Evolutionary conservation across 2,888 invertebrate species (phyloP), one percentile per base, ranked within the genome.

Genomic region (Orchesellides sinensis): DNA sequence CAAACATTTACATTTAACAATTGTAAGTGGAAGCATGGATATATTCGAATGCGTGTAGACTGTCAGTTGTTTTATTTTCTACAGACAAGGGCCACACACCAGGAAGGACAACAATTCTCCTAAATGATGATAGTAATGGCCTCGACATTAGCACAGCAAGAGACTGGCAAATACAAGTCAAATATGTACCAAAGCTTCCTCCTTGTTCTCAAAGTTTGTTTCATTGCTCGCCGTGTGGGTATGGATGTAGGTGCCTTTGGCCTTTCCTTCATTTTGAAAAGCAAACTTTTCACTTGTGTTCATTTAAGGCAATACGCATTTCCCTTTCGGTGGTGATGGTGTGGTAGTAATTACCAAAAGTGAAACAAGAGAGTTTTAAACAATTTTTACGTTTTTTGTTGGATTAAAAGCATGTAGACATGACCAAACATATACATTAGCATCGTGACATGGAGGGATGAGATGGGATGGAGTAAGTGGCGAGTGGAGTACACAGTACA

Each of bases 61-160:
- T 35, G 12, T 35, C 12, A 35, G 10, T 40, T 40, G 40, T 40
- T 40, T 40, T 40, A n/a, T 40, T n/a, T 40, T 40, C n/a, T 8
- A 40, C 4, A 40, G n/a, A 49, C n/a, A 8, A 29, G 35, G 45
- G 65, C 65, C 65, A 65, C 65, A 65, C 65, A 45, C 65, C 21
- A 40, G 25, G 25, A 21, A 65, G 23, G 45, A 35, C 35, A 65
- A 25, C 40, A 19, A 65, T 45, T 10, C 65, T 45, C 23, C 23
- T 45, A 65, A 45, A 65, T 65, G 65, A 65, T 65, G 65, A 40
- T 65, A 19, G 65, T 65, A 65, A 45, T 45, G 65, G 65, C 40
- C 17, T 21, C n/a, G 8, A 65, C 65, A 45, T 65, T 45, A 40
- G 40, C 45, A 23, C 65, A 23, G 45, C 65, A 40, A 45, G 25